Evolutionary conservation across 2,888 invertebrate genomes (phyloP), one percentile per base, ranked within the genome.

Genomic region (Ryuthela nishihirai): DNA sequence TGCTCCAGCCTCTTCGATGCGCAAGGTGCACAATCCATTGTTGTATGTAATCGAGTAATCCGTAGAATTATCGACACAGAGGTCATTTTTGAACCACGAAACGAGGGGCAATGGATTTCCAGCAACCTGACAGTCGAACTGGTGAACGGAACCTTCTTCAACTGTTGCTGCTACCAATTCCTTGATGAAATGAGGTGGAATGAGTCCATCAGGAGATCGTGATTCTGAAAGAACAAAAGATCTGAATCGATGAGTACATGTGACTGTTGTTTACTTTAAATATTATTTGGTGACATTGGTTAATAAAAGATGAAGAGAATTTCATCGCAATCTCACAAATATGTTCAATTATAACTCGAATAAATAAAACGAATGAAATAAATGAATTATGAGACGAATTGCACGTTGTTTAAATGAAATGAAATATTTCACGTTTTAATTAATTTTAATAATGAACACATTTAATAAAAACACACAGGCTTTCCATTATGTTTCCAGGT

Each of bases 21-120:
- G 82, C 54, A 90, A 72, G 24, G 83, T 78, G 43, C 88, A 88
- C 48, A 85, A 83, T 4, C 89, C 88, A 70, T 89, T 88, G 71
- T 88, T 88, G 70, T 85, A 87, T 17, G 84, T 87, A 62, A 87
- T 87, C 62, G 81, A 75, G 71, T 85, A 88, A 71, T 85, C 83
- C 2, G 83, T 82, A 3, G 81, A 82, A 70, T 83, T 83, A 69
- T 87, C 87, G n/a, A 65, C 58, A 18, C 64, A 62, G 2, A 62
- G 62, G 44, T 72, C 72, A 62, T 74, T 71, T 15, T 72, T 68
- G 29, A 67, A 67, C 73, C 73, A 74, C 5, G 67, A 67, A 15
- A 75, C 67, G 3, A 66, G 47, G 4, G 74, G 73, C 23, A 67
- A 56, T 2, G 74, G 64, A 35, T 62, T 55, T 20, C 73, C 73